Evolutionary conservation across 1,140 invertebrate species (phyloP).

Genomic region (Aphidius ervi): DNA sequence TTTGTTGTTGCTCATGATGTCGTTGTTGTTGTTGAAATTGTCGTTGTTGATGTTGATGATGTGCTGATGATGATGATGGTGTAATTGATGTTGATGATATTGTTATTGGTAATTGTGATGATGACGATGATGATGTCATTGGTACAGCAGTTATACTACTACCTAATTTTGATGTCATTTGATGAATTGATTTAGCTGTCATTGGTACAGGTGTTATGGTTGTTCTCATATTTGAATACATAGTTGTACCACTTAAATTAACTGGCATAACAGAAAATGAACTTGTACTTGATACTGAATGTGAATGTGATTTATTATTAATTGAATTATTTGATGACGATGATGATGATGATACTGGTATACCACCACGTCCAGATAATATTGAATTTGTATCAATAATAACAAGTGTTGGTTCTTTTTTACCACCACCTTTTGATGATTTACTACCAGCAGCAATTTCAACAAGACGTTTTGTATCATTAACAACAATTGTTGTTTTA

Average conservation of each 20-base stretch:
- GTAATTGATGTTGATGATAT: slow-evolving; percentile 18
- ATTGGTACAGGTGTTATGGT: slow-evolving; percentile 59
- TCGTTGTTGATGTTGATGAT: slow-evolving; percentile 37
- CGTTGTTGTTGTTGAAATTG: slow-evolving; percentile 31
- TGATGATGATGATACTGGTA: slow-evolving; percentile 52
- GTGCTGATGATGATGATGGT: slow-evolving; percentile 24
- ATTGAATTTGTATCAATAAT: slow-evolving; percentile 76
- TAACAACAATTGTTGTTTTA: slow-evolving; percentile 65
- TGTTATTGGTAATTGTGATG: no score
- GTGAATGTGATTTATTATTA: slow-evolving; percentile 19
- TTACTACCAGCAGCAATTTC: slow-evolving; percentile 64
- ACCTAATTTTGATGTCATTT: slow-evolving; percentile 35
- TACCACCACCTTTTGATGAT: slow-evolving; percentile 55
- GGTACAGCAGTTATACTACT: slow-evolving; percentile 47
- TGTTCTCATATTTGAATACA: slow-evolving; percentile 60
- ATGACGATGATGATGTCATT: slow-evolving; percentile 30
- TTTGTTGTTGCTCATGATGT: slow-evolving; percentile 39
- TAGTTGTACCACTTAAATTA: slow-evolving; percentile 52
- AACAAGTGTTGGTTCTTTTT: slow-evolving; percentile 72
- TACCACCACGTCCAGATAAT: slow-evolving; percentile 60
- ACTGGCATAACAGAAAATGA: slow-evolving; percentile 52
- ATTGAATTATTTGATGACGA: no score
- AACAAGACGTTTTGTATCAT: slow-evolving; percentile 68
- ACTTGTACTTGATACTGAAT: slow-evolving; percentile 40
- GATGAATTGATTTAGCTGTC: slow-evolving; percentile 35